Base-by-base conservation (phyloP, 2,888 invertebrate species). In the Drosophila meridiana region DNA sequence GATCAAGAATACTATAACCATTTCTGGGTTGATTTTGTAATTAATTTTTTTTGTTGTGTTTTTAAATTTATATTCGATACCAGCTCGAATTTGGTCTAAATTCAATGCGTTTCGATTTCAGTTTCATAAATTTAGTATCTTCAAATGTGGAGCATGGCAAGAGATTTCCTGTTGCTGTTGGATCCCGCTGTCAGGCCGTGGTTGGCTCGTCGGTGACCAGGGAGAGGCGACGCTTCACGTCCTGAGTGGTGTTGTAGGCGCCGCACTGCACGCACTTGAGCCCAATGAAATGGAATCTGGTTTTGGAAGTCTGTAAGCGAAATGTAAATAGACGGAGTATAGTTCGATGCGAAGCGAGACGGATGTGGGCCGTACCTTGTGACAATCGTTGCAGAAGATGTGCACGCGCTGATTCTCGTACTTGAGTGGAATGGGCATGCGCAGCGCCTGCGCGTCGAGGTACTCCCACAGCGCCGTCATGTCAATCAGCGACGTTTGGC, bases 331-430 rank as follows among this genome's bases (percentile, higher is more conserved):
- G n/a, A n/a, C n/a, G n/a, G 5, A n/a, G 28, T 36, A 4, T 36
- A 26, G 26, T 11, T 11, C 20, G 20, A n/a, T 9, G 32, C 4
- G n/a, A 0, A 8, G 14, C 4, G 8, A 30, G 30, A 5, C 3
- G n/a, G 7, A 30, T 8, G 30, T 0, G 3, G 1, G 11, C 13
- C 6, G 88, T 93, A 97, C 97, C 95, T 97, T 96, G 92, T 98
- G 98, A 92, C 98, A 98, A 93, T 98, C 98, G 92, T 97, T 97
- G 94, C 98, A 98, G 9, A 98, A 94, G 89, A 98, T 97, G 67
- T 96, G 95, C 28, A 97, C 96, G 87, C 95, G 95, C 91, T 96
- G 96, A 92, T 97, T 95, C 9, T 95, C 95, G 89, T 97, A 97
- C 87, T 97, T 97, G 0, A 95, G 94, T 0, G 98, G 97, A 96